phyloP scores from a whole-genome alignment of 2,888 invertebrate species.

The Ecdyonurus torrentis region DNA sequence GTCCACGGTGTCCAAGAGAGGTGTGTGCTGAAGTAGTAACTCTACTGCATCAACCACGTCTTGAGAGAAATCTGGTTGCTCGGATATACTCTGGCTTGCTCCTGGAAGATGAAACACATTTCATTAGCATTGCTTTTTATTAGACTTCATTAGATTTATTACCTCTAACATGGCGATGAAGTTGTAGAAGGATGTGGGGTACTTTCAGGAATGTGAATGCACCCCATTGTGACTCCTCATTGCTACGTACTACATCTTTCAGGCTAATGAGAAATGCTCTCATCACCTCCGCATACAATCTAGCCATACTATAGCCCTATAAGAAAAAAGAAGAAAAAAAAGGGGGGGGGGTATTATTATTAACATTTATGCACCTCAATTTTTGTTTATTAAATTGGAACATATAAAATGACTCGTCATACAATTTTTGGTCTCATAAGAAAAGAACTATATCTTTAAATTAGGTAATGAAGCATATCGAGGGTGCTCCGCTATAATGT shows the following conservation, averaged over 20 bases:
- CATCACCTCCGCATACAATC: constrained; percentile 77
- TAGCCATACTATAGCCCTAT: constrained; percentile 52
- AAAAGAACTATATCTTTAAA: too few species aligned
- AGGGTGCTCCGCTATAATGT: too few species aligned
- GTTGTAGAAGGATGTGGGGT: constrained; percentile 57
- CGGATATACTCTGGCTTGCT: background rate
- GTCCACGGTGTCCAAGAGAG: constrained; percentile 76
- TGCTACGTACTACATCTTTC: constrained; percentile 66
- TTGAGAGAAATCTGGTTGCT: constrained; percentile 31
- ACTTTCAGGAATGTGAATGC: constrained; percentile 88
- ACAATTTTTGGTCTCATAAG: too few species aligned
- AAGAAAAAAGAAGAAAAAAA: too few species aligned
- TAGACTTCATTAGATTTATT: too few species aligned
- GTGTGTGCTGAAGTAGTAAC: constrained; percentile 64
- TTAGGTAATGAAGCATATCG: too few species aligned
- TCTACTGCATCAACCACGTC: constrained; percentile 74
- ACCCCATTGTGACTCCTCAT: constrained; percentile 82
- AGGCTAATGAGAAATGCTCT: constrained; percentile 79
- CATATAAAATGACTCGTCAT: too few species aligned
- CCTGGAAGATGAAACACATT: too few species aligned
- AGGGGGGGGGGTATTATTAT: too few species aligned
- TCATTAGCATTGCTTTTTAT: too few species aligned
- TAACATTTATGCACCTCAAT: too few species aligned
- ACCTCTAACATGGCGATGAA: constrained; percentile 41
- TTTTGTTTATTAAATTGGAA: too few species aligned